Evolutionary conservation across 2,888 invertebrate species (phyloP), one percentile per base, ranked within the genome.

Genomic region (Candidula unifasciata): DNA sequence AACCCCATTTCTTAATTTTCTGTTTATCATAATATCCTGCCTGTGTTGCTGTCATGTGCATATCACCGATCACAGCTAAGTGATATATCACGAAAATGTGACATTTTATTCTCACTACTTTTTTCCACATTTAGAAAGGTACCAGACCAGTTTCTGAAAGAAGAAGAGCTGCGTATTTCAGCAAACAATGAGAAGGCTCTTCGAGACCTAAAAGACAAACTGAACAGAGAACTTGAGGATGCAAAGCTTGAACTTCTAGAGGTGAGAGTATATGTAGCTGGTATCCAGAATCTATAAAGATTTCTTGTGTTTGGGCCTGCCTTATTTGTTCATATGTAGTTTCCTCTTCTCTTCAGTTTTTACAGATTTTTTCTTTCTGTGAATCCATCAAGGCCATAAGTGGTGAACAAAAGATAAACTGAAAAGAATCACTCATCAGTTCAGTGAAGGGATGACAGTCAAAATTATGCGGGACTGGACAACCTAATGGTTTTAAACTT

Each of bases 171-270:
- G n/a, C 89, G 88, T 27, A 80, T 91, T 24, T 82, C 87, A 73
- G 86, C 89, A 57, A 88, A 88, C 74, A 91, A 91, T 89, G 90
- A 91, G 27, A 84, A 88, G 80, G 89, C 90, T 5, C 68, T 91
- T 71, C 89, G 87, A 30, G 90, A 90, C 73, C 88, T 92, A 88
- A 88, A 87, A 79, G 84, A 88, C 33, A 87, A 87, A 84, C 85
- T 93, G 84, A 89, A 90, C n/a, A 80, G 89, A 24, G 93, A 93
- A 64, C 86, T 92, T 16, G 91, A 92, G 82, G 88, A 90, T 82
- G 89, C 89, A 30, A 91, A 92, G 85, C 85, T 90, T n/a, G 92
- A 92, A 80, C 84, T 92, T 52, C 85, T 92, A 30, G 91, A 92
- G 89, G 92, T 92, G 10, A 68, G 84, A 27, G 44, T 18, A 66